A percentile compares a stretch with the other conserved stretches of the same genome.
phyloP scores from a whole-genome alignment of 2,888 invertebrate species.

The Embidobia sp. region DNA sequence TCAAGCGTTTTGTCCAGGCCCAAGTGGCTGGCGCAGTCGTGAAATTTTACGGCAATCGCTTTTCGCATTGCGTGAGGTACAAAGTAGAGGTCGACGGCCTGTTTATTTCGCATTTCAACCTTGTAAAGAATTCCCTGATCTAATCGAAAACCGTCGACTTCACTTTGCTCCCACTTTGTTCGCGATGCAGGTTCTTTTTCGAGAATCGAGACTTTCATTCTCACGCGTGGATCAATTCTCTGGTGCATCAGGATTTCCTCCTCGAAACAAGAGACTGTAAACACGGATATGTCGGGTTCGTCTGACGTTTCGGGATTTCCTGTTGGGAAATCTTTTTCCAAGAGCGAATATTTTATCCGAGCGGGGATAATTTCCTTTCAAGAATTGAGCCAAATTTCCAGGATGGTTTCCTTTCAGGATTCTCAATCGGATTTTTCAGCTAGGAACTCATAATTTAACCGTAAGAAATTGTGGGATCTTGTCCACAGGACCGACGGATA shows the following conservation, averaged over 20 bases:
- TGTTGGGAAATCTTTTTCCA: too few species aligned
- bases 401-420: too few species aligned
- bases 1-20: conserved; percentile 22
- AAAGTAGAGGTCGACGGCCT: neutral
- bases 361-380: too few species aligned
- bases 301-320: too few species aligned
- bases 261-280: neutral
- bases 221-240: neutral
- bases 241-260: neutral
- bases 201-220: neutral
- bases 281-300: too few species aligned
- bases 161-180: neutral
- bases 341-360: too few species aligned
- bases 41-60: conserved; percentile 10
- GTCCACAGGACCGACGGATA: too few species aligned
- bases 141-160: neutral
- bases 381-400: too few species aligned
- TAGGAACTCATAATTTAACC: too few species aligned
- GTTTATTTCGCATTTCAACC: neutral
- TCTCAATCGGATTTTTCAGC: too few species aligned
- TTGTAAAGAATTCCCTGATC: neutral
- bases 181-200: neutral
- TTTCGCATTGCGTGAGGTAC: conserved; percentile 1
- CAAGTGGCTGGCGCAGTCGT: conserved; percentile 31
- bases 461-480: too few species aligned